phyloP scores from a whole-genome alignment of 2,888 invertebrate species.

The Oeneis ivallda region DNA sequence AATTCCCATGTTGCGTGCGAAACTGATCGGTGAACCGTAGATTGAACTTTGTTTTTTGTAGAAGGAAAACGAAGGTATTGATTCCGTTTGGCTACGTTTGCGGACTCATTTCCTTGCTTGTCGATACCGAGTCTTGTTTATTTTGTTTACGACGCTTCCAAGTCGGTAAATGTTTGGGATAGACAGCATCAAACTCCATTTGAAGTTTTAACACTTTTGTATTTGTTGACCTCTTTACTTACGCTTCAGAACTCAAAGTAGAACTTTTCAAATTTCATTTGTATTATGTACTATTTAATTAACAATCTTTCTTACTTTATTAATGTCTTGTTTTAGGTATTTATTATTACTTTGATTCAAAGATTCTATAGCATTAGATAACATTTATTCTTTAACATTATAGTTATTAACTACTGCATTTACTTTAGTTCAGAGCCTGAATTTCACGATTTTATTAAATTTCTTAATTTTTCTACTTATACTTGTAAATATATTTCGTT shows the following conservation, averaged over 20 bases:
- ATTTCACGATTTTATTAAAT: too few species aligned
- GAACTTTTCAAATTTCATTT: too few species aligned
- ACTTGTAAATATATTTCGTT: too few species aligned
- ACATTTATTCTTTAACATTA: too few species aligned
- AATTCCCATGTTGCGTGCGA: conserved; percentile 51
- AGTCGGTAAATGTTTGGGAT: conserved; percentile 12
- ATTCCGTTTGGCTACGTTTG: conserved; percentile 26
- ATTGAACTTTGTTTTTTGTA: conserved; percentile 34
- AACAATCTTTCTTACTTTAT: too few species aligned
- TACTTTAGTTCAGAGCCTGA: too few species aligned
- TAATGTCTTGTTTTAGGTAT: too few species aligned
- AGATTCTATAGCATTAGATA: too few species aligned
- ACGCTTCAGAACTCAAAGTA: background rate
- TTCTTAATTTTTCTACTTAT: too few species aligned
- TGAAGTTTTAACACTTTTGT: conserved; percentile 16
- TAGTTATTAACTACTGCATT: too few species aligned
- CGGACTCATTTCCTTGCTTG: conserved; percentile 26
- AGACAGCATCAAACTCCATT: conserved; percentile 30
- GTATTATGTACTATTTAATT: too few species aligned
- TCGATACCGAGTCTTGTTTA: conserved; percentile 27
- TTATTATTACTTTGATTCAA: too few species aligned
- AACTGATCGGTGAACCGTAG: conserved; percentile 40
- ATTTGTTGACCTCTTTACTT: conserved; percentile 9
- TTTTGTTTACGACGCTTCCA: conserved; percentile 23
- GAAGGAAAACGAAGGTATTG: conserved; percentile 55